Conservation (phyloP, 2,113 vertebrate genomes). For the Drymodes brunneopygia region DNA sequence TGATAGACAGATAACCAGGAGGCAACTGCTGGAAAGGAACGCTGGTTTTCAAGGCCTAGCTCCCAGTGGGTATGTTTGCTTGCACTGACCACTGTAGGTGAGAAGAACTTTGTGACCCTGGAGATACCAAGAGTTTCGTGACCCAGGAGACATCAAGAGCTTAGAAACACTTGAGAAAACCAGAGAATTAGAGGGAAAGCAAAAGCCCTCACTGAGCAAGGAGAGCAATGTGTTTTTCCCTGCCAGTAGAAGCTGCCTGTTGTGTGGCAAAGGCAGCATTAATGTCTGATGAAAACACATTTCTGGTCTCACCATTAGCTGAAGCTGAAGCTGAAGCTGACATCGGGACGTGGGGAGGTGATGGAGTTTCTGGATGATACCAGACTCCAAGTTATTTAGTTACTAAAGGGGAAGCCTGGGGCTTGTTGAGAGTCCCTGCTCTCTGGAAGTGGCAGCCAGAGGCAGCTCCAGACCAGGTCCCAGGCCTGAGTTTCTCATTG, state of each 20-base stretch:
- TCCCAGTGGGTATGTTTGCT: not conserved
- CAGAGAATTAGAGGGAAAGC: not conserved
- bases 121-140: not conserved
- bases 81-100: not conserved
- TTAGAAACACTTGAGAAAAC: not conserved
- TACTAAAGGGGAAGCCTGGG: not conserved
- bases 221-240: not conserved
- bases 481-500: not conserved
- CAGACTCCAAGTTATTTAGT: not conserved
- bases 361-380: not conserved
- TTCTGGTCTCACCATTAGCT: not conserved
- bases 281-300: not conserved
- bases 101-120: not conserved
- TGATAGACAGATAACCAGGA: not conserved
- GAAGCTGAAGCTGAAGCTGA: not conserved
- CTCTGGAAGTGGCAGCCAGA: not conserved
- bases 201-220: not conserved
- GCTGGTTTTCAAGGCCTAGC: not conserved
- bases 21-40: not conserved
- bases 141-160: not conserved
- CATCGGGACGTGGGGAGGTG: accelerated
- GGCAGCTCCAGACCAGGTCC: not conserved
- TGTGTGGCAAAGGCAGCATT: not conserved
- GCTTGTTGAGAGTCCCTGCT: not conserved
- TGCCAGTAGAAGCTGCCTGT: not conserved